Evolutionary conservation across 2,888 invertebrate species (phyloP).

Genomic region (Apotomis capreana): DNA sequence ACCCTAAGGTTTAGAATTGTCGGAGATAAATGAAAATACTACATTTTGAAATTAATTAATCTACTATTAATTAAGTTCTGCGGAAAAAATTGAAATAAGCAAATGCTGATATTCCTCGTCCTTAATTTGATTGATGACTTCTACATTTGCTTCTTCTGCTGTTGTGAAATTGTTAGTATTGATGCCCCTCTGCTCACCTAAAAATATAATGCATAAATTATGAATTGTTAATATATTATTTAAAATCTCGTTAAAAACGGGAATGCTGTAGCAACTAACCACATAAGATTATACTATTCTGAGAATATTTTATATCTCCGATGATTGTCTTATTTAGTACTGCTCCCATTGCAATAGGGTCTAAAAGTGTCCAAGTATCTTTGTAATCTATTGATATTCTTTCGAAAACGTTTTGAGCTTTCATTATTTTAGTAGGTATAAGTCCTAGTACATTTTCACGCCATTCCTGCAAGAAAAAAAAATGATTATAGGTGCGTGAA

Average conservation of each 20-base stretch:
- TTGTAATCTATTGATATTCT: constrained; percentile 17
- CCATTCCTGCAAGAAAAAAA: constrained; percentile 28
- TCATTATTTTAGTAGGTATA: constrained; percentile 39
- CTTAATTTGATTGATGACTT: constrained; percentile 49
- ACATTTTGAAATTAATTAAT: neutral
- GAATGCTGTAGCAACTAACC: constrained; percentile 1
- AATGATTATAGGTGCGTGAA: neutral
- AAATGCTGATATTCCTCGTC: constrained; percentile 53
- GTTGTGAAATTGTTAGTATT: constrained; percentile 54
- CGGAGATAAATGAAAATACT: too few relatives aligned
- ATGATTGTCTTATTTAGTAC: constrained; percentile 22
- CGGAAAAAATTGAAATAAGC: constrained; percentile 59
- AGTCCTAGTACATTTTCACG: constrained; percentile 32
- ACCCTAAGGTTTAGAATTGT: too few relatives aligned
- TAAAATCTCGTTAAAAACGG: too few relatives aligned
- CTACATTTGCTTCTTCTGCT: constrained; percentile 51
- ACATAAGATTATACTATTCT: constrained; percentile 28
- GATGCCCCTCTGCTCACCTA: constrained; percentile 57
- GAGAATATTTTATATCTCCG: constrained; percentile 22
- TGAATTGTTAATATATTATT: too few relatives aligned
- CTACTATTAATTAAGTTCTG: constrained; percentile 45
- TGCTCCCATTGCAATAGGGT: constrained; percentile 25
- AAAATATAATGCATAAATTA: constrained; percentile 17
- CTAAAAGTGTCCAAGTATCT: constrained; percentile 21
- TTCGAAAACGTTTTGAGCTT: constrained; percentile 38